These are phyloP conservation scores for Agriopis marginaria DNA, from an alignment of 2,888 invertebrate species.

Conservation along the genomic window DNA sequence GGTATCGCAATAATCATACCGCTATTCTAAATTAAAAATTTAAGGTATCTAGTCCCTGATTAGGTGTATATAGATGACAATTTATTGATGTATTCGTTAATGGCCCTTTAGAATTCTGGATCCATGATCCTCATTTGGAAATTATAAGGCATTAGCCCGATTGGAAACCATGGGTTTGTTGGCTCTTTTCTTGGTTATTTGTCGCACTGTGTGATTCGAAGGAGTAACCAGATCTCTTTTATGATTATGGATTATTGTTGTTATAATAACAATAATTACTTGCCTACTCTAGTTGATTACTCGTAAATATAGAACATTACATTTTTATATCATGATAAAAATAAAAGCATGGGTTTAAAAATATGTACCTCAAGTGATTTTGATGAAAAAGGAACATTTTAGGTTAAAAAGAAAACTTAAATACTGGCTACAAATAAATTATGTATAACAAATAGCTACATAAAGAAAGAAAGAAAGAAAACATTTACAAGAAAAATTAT, in stretches of 20 bases:
- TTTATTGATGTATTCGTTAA: slow-evolving; percentile 42
- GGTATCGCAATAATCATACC: slow-evolving; percentile 14
- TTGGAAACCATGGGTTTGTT: slow-evolving; percentile 25
- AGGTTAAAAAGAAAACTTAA: no score
- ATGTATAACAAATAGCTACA: no score
- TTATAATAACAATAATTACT: not conserved
- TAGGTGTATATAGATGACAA: slow-evolving; percentile 35
- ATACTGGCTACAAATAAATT: no score
- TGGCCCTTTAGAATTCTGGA: slow-evolving; percentile 43
- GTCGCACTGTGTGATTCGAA: not conserved
- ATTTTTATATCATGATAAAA: no score
- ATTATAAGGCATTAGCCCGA: slow-evolving; percentile 41
- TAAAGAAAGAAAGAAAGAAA: no score
- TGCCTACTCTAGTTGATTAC: no score
- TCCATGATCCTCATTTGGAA: slow-evolving; percentile 43
- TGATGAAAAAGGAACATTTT: no score
- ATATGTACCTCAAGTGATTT: no score
- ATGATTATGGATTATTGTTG: not conserved
- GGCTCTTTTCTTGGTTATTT: slow-evolving; percentile 19
- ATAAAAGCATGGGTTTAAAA: no score
- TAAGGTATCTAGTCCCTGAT: slow-evolving; percentile 14
- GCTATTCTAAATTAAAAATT: not conserved
- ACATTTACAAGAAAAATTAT: no score
- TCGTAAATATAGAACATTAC: no score
- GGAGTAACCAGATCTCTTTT: not conserved